phyloP scores from a whole-genome alignment of 2,888 invertebrate genomes.

The Orthosia gracilis region DNA sequence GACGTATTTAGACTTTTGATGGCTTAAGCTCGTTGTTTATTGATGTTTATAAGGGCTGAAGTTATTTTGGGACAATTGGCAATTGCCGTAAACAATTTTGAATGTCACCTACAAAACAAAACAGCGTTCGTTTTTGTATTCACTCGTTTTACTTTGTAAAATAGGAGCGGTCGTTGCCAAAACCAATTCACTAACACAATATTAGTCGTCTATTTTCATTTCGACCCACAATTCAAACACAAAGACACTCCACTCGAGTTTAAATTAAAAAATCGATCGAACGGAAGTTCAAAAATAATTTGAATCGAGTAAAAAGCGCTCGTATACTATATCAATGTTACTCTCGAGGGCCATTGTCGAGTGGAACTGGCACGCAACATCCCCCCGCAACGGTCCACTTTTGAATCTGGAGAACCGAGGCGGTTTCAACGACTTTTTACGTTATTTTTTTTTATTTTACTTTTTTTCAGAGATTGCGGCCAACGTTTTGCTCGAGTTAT shows the following conservation, averaged over 20 bases:
- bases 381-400: constrained; percentile 71
- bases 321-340: constrained; percentile 66
- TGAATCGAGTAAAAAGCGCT: constrained; percentile 51
- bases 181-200: constrained; percentile 7
- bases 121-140: neutral
- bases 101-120: neutral
- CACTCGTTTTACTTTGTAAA: constrained; percentile 12
- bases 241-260: constrained; percentile 20
- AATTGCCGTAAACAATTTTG: neutral
- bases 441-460: constrained; percentile 65
- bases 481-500: constrained; percentile 56
- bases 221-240: constrained; percentile 20
- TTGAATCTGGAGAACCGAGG: constrained; percentile 71
- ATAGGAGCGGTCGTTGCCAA: neutral
- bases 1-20: constrained; percentile 37
- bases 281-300: constrained; percentile 54
- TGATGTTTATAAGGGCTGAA: constrained; percentile 13
- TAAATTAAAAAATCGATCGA: constrained; percentile 49
- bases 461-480: constrained; percentile 60
- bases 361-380: constrained; percentile 76
- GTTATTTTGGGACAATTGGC: constrained; percentile 1
- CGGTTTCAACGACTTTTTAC: constrained; percentile 65
- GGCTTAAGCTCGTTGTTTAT: constrained; percentile 20
- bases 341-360: constrained; percentile 71
- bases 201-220: constrained; percentile 29